phyloP scores from a whole-genome alignment of 2,113 vertebrate genomes.

The Podarcis muralis region DNA sequence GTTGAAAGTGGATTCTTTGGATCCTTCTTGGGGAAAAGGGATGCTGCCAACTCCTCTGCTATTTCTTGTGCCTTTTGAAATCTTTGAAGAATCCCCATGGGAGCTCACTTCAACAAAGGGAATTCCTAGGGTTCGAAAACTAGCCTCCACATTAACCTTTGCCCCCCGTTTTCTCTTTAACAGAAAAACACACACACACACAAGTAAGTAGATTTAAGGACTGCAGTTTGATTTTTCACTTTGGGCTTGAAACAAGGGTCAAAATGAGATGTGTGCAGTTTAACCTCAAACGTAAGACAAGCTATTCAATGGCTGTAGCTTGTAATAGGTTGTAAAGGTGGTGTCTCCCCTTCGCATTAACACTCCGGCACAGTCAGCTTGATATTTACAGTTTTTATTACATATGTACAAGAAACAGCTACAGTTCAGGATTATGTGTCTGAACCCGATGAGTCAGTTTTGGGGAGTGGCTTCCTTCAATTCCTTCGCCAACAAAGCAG shows the following conservation, averaged over 20 bases:
- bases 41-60: not conserved
- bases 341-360: too few relatives aligned
- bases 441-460: too few relatives aligned
- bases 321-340: too few relatives aligned
- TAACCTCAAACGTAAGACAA: not conserved
- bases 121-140: conserved; percentile 36
- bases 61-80: conserved; percentile 42
- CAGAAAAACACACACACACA: not conserved
- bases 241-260: not conserved
- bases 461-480: too few relatives aligned
- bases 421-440: too few relatives aligned
- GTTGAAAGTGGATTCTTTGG: conserved; percentile 9
- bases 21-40: conserved; percentile 23
- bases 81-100: conserved; percentile 52
- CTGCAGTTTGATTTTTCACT: not conserved
- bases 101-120: conserved; percentile 23
- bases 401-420: too few relatives aligned
- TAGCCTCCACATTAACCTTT: conserved; percentile 22
- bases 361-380: too few relatives aligned
- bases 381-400: too few relatives aligned
- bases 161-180: conserved; percentile 8
- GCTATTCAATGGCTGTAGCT: not conserved
- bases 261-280: not conserved
- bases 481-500: too few relatives aligned
- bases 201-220: conserved; percentile 32